Evolutionary conservation across 2,113 vertebrate genomes (phyloP).

Genomic region (Aspidoscelis tigris): DNA sequence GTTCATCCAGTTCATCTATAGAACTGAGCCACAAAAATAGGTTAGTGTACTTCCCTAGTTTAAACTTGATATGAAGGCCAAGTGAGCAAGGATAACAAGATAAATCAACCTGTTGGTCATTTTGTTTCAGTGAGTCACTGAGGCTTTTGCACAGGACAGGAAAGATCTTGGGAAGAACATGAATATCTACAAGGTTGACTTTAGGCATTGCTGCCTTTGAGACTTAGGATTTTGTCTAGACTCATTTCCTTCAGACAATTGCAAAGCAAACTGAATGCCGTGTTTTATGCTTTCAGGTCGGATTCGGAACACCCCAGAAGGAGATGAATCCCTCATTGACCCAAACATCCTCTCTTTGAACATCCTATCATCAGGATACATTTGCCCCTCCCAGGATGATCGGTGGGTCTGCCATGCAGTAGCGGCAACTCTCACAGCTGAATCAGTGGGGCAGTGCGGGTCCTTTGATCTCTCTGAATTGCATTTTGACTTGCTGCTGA

Average conservation of each 20-base stretch:
- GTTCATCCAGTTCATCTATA: too few species aligned
- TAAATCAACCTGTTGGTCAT: too few species aligned
- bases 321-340: conserved; percentile 91
- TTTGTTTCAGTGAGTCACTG: too few species aligned
- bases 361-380: conserved; percentile 90
- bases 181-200: background rate
- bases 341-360: conserved; percentile 97
- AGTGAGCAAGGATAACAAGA: too few species aligned
- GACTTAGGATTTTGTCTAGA: background rate
- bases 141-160: too few species aligned
- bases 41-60: too few species aligned
- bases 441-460: too few species aligned
- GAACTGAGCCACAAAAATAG: too few species aligned
- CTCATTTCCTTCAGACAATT: background rate
- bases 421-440: too few species aligned
- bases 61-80: too few species aligned
- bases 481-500: too few species aligned
- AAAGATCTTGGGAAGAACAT: background rate
- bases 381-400: conserved; percentile 89
- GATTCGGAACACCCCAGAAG: conserved; percentile 91
- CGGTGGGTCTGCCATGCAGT: conserved; percentile 76
- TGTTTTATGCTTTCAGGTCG: conserved; percentile 78
- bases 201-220: background rate
- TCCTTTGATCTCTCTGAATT: too few species aligned
- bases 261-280: background rate